A percentile compares a stretch with the other conserved stretches of the same genome.
Conservation (phyloP, 2,113 vertebrate genomes). For the Chaenogobius annularis region DNA sequence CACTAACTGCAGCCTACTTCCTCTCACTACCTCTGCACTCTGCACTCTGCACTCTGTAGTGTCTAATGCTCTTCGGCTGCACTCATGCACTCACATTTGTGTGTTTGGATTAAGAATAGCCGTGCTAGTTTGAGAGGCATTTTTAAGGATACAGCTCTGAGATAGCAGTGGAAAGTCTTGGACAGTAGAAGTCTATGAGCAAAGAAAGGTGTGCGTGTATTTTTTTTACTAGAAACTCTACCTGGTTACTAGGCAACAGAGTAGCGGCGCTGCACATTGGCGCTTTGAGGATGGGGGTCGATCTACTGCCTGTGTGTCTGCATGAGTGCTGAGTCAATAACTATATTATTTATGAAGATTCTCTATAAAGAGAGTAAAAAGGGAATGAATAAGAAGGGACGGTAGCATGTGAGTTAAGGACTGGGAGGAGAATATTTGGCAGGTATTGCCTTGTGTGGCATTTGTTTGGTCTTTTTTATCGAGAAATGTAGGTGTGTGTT, state of each 20-base stretch:
- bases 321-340: conserved; percentile 69
- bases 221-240: conserved; percentile 63
- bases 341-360: conserved; percentile 58
- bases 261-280: conserved; percentile 54
- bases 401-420: conserved; percentile 4
- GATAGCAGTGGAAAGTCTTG: conserved; percentile 41
- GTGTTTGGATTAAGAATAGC: conserved; percentile 17
- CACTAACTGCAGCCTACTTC: conserved; percentile 49
- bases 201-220: conserved; percentile 10
- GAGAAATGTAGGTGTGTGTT: background rate
- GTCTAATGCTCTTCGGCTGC: conserved; percentile 38
- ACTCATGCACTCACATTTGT: conserved; percentile 19
- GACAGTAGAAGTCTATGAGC: conserved; percentile 55
- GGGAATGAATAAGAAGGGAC: conserved; percentile 4
- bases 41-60: conserved; percentile 34
- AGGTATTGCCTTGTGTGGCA: background rate
- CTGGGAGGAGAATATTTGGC: background rate
- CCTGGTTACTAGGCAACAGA: conserved; percentile 77
- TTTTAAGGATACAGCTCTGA: conserved; percentile 20
- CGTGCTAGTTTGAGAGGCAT: conserved; percentile 31
- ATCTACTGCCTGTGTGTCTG: conserved; percentile 22
- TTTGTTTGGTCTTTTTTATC: background rate
- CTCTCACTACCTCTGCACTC: conserved; percentile 12
- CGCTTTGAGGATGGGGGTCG: conserved; percentile 29
- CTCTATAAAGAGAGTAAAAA: conserved; percentile 14